Conservation (phyloP, 1,140 invertebrate species). For the Bombyx mori region ASM3026992v2 NC_085116.1:10866001-10866500, state of each 20-base stretch:
- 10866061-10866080: not conserved
- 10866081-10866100: too few relatives aligned
- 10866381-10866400: too few relatives aligned
- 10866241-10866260: constrained; percentile 8
- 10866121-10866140: constrained; percentile 14
- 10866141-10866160: constrained; percentile 31
- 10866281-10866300: too few relatives aligned
- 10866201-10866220: constrained; percentile 46
- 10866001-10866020: not conserved
- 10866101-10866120: too few relatives aligned
- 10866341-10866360: too few relatives aligned
- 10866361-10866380: too few relatives aligned
- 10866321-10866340: too few relatives aligned
- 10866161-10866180: constrained; percentile 45
- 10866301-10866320: too few relatives aligned
- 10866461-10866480: not conserved
- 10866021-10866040: not conserved
- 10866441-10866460: not conserved
- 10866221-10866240: constrained; percentile 62
- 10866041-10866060: not conserved
- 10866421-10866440: too few relatives aligned
- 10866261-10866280: constrained; percentile 4
- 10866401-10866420: too few relatives aligned
- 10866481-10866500: not conserved
- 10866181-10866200: constrained; percentile 52